Percentiles rank a stretch among this genome's conserved stretches.
Conservation (phyloP, 2,113 vertebrate genomes). For the Origma solitaria region DNA sequence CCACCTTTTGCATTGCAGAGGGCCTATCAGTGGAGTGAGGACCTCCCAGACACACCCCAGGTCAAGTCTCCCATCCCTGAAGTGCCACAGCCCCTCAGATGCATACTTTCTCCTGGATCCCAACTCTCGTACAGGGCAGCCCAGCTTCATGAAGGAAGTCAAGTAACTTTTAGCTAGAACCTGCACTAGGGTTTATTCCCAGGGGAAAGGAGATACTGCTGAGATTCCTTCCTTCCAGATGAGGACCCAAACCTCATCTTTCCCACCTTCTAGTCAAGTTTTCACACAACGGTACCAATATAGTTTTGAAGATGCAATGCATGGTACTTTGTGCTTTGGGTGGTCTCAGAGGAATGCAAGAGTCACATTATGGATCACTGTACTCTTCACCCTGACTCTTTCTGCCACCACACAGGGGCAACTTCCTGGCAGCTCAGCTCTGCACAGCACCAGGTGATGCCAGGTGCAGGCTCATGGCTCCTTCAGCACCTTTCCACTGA, state of each 20-base stretch:
- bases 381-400: neutral
- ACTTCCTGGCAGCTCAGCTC: neutral
- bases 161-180: neutral
- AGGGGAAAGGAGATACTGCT: fast-evolving
- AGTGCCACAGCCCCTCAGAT: neutral
- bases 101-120: neutral
- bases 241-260: neutral
- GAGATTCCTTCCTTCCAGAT: neutral
- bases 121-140: neutral
- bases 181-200: neutral
- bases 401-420: neutral
- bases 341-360: neutral
- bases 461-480: neutral
- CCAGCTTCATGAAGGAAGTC: neutral
- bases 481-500: neutral
- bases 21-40: neutral
- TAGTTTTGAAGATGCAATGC: neutral
- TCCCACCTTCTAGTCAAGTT: neutral
- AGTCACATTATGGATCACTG: fast-evolving
- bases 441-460: fast-evolving
- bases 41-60: neutral
- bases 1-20: neutral
- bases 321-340: neutral
- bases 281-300: neutral
- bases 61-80: neutral